Evolutionary conservation across 2,888 invertebrate species (phyloP), one percentile per base, ranked within the genome.

Genomic region (Ryuthela nishihirai): DNA sequence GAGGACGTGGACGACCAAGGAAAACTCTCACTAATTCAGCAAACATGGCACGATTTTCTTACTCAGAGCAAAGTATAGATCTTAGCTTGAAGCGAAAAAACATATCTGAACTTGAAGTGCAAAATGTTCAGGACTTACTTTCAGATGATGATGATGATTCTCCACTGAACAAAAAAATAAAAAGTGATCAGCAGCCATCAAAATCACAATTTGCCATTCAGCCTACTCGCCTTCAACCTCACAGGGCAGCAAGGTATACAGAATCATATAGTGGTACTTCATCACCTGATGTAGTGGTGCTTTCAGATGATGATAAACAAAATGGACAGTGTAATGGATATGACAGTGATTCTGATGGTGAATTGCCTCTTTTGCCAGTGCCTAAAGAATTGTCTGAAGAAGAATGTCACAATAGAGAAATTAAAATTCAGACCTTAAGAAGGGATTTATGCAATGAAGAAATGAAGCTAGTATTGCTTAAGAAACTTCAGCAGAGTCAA

Each of bases 391-490:
- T 45, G 24, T 47, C 50, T 9, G 41, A 36, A 20, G 62, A 62
- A 41, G 62, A 65, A 23, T 80, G 85, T 69, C 83, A 84, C 74
- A 85, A 85, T 72, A 83, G 88, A 34, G 88, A 91, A 72, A 82
- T 85, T 59, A 82, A 84, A 12, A 75, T 93, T 63, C 81, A 88
- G 55, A 83, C 85, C 64, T 75, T 95, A 67, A 82, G 89, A 39
- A 92, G 92, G 73, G 91, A 93, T 71, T 77, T 97, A 40, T 82
- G 94, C 62, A 91, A 91, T 34, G 98, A 99, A 76, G 99, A 99
- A 77, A 95, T 97, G 74, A 92, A 94, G 71, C 80, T 99, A 72
- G 91, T 95, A 65, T 78, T 99, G 71, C 78, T 99, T 69, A 87
- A 94, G 73, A 95, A 95, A 75, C 78, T 98, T 62, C 83, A 90